Evolutionary conservation across 2,113 vertebrate species (phyloP).

Genomic region (Boleophthalmus pectinirostris): DNA sequence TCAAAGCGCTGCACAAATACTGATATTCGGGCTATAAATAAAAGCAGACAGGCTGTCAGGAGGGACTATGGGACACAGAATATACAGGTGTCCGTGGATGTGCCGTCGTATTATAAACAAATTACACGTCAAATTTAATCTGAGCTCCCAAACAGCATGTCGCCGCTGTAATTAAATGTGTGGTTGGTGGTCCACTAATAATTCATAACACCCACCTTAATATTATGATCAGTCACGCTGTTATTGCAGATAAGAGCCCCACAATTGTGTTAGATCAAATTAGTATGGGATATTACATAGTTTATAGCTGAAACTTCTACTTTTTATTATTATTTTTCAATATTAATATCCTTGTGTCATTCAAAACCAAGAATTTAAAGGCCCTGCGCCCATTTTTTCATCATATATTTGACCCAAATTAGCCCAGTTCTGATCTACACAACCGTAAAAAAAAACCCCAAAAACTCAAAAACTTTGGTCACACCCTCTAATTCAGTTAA

Average conservation of each 20-base stretch:
- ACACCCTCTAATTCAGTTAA: too few relatives aligned
- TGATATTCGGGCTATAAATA: conserved; percentile 4
- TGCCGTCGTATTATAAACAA: background rate
- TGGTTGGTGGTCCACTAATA: background rate
- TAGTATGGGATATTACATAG: background rate
- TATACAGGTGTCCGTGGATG: background rate
- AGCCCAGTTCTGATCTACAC: too few relatives aligned
- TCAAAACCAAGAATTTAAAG: too few relatives aligned
- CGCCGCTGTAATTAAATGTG: background rate
- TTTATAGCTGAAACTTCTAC: background rate
- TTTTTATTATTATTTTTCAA: too few relatives aligned
- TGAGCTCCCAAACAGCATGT: background rate
- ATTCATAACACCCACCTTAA: background rate
- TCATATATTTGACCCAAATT: too few relatives aligned
- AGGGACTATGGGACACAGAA: background rate
- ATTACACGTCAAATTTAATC: background rate
- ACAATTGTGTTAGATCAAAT: background rate
- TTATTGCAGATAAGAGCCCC: background rate
- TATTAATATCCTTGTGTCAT: too few relatives aligned
- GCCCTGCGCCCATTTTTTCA: too few relatives aligned
- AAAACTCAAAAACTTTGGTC: too few relatives aligned
- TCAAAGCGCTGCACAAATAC: conserved; percentile 4
- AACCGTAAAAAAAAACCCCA: too few relatives aligned
- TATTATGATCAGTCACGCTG: background rate
- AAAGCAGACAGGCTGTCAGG: background rate